Percentiles rank a stretch among this genome's conserved stretches.
These are phyloP conservation scores for Lichenostomus cassidix DNA, from an alignment of 2,113 vertebrate species.

Conservation along the genomic window DNA sequence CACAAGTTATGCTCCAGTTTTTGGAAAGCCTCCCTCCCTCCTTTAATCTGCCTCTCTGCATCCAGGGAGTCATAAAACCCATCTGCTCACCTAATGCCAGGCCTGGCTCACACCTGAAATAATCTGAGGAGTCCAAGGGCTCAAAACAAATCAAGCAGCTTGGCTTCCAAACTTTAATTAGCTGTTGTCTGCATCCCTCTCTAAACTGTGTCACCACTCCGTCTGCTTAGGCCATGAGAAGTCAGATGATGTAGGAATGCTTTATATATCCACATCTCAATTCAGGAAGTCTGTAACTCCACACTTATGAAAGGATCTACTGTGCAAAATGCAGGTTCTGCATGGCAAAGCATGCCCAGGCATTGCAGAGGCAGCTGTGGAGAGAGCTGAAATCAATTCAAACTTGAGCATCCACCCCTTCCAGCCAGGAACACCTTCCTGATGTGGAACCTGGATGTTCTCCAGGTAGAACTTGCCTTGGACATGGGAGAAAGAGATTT, in stretches of 20 bases:
- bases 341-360: neutral
- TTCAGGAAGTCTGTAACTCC: neutral
- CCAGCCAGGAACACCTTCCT: neutral
- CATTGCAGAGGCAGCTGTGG: neutral
- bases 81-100: conserved; percentile 1
- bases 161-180: neutral
- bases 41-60: neutral
- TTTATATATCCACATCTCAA: neutral
- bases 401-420: neutral
- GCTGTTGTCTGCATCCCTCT: neutral
- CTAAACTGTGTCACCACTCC: neutral
- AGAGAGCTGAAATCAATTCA: neutral
- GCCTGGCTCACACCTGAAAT: neutral
- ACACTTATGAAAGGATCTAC: neutral
- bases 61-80: neutral
- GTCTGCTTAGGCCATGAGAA: neutral
- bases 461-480: neutral
- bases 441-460: neutral
- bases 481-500: neutral
- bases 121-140: neutral
- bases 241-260: neutral
- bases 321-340: neutral
- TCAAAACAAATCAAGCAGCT: neutral
- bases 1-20: neutral
- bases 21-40: neutral